Evolutionary conservation across 2,888 invertebrate genomes (phyloP), one percentile per base, ranked within the genome.

Genomic region (Alcis repandata): DNA sequence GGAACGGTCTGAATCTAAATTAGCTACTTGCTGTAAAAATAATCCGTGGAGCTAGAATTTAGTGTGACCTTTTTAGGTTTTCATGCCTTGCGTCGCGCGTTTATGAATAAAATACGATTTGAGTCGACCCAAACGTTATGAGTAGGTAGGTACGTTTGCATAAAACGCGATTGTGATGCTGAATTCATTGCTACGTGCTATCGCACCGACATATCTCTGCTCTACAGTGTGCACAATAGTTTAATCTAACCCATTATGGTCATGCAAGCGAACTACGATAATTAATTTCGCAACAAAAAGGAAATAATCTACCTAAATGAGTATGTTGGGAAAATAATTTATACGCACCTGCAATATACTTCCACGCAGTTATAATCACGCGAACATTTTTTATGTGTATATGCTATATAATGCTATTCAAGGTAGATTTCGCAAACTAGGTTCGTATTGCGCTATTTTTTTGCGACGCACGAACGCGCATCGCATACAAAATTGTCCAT

Each of bases 241-340:
- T 27, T 62, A 73, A 67, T 74, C 70, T 61, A 63, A 67, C 69
- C 41, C 63, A 63, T 65, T 72, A 70, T 46, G 49, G 58, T 57
- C 74, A 76, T 73, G 74, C 75, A 74, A 80, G 58, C 67, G 65
- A 69, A 61, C 61, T 68, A 56, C 45, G 45, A 33, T 45, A 76
- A 82, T 79, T 79, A 78, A 74, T 81, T 82, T 81, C 72, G 79
- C 77, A 80, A 79, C 75, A 68, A 72, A 84, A 82, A 81, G 82
- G 82, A 83, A 86, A 84, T 78, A 76, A 70, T 75, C 68, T 73
- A 73, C 76, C 67, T 71, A 69, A 71, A 77, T 71, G 74, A 77
- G 76, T 76, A 77, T 74, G 78, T 76, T 70, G 70, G 75, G 71
- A 83, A 80, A 78, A 68, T 68, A 63, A 68, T 79, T 80, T 77